Evolutionary conservation across 1,140 invertebrate genomes (phyloP), one percentile per base, ranked within the genome.

Genomic region (Phocides pigmalion): DNA sequence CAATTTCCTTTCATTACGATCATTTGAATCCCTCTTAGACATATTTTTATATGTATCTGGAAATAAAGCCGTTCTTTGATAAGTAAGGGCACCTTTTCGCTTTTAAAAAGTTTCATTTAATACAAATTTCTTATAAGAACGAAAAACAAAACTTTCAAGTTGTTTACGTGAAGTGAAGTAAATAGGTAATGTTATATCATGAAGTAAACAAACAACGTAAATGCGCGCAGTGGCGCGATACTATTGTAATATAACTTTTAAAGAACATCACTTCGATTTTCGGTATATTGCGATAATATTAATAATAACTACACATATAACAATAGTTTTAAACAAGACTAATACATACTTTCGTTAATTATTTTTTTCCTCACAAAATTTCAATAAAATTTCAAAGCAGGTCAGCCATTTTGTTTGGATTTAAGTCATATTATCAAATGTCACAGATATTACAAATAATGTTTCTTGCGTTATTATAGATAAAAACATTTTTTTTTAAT

Each of bases 21-120:
- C 88, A 69, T 75, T 81, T 76, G 80, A 74, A 41, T 92, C 91
- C 82, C 89, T 87, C 81, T 91, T 92, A 66, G 90, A 88, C 84
- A 89, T 89, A 80, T 87, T 84, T 79, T 64, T 62, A 11, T 64
- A 73, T 65, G 70, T 70, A 66, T 75, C 83, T 86, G 78, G 49
- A 87, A 82, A 44, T 61, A 70, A 74, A 76, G 51, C 56, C 47
- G 14, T 32, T 2, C 6, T 16, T 32, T 50, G 15, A 58, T 42
- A 14, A 35, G 2, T 5, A 28, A 5, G 6, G 20, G 9, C 41
- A 25, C 20, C 16, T 15, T 1, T 20, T n/a, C 12, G 0, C 6
- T 14, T 28, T 1, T n/a, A 6, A 11, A 14, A 17, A 44, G 11
- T 44, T 16, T 32, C 22, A 16, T 17, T 6, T 17, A 12, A 3